Evolutionary conservation across 2,888 invertebrate species (phyloP).

Genomic region (Fragum whitleyi): DNA sequence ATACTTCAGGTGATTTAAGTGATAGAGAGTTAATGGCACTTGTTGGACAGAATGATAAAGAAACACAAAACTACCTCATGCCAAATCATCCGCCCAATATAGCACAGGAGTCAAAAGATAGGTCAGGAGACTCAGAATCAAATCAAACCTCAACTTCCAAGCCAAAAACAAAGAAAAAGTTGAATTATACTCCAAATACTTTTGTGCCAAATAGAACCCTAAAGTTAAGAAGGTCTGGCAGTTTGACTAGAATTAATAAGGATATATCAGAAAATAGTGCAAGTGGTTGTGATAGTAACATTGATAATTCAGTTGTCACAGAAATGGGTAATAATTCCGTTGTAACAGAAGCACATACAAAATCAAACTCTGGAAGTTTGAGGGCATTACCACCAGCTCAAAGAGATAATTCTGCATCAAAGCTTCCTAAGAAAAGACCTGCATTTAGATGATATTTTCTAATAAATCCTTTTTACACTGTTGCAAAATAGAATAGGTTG

Average conservation of each 20-base stretch:
- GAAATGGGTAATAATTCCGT: not conserved
- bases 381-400: not conserved
- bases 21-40: conserved; percentile 19
- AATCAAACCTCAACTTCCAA: conserved; percentile 1
- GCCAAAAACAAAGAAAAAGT: conserved; percentile 61
- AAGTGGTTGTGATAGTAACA: not conserved
- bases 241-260: conserved; percentile 57
- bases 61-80: conserved; percentile 4
- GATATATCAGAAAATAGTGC: not conserved
- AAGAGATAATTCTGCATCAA: conserved; percentile 7
- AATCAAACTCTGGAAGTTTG: not conserved
- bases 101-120: not conserved
- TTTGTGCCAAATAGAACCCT: conserved; percentile 76
- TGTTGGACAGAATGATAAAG: conserved; percentile 6
- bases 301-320: not conserved
- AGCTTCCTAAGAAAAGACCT: conserved; percentile 25
- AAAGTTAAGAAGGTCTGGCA: conserved; percentile 71
- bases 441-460: conserved; percentile 25
- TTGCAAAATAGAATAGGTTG: too few species aligned
- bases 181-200: conserved; percentile 73
- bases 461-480: not conserved
- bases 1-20: conserved; percentile 6
- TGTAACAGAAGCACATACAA: not conserved
- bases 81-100: not conserved
- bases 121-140: not conserved